Evolutionary conservation across 2,797 vertebrate species (phyloP).

Genomic region (Dallia pectoralis): DNA sequence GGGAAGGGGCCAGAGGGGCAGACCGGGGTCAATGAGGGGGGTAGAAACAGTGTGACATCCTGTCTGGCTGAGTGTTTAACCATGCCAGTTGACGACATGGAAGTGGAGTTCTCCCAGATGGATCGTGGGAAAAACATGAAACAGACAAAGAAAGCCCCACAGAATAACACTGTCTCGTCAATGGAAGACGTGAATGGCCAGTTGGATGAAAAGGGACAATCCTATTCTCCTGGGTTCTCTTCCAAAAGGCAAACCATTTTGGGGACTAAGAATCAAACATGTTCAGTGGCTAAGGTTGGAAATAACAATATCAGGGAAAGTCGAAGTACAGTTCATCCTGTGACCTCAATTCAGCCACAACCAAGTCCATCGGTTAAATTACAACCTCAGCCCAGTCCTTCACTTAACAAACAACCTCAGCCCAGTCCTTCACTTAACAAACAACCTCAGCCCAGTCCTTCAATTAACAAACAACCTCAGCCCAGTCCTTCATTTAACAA

Average conservation of each 20-base stretch:
- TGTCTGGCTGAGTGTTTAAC: slow-evolving; percentile 24
- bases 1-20: slow-evolving; percentile 32
- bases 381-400: slow-evolving; percentile 4
- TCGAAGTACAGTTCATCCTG: slow-evolving; percentile 18
- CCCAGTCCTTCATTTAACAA: slow-evolving; percentile 7
- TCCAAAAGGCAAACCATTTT: slow-evolving; percentile 64
- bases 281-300: slow-evolving; percentile 20
- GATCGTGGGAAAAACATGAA: slow-evolving; percentile 13
- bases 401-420: slow-evolving; percentile 3
- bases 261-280: slow-evolving; percentile 50
- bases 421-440: neutral
- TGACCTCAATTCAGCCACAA: slow-evolving; percentile 6
- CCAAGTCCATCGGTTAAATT: neutral
- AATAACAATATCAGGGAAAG: slow-evolving; percentile 12
- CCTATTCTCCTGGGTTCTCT: slow-evolving; percentile 34
- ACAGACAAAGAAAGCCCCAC: slow-evolving; percentile 1
- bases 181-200: slow-evolving; percentile 35
- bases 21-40: slow-evolving; percentile 24
- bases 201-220: slow-evolving; percentile 32
- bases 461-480: slow-evolving; percentile 3
- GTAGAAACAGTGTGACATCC: slow-evolving; percentile 17
- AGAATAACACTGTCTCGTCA: slow-evolving; percentile 23
- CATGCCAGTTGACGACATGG: slow-evolving; percentile 51
- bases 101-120: slow-evolving; percentile 45
- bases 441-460: slow-evolving; percentile 5